Base-by-base conservation (phyloP, 1,140 invertebrate genomes). In the Aphidius ervi region DNA sequence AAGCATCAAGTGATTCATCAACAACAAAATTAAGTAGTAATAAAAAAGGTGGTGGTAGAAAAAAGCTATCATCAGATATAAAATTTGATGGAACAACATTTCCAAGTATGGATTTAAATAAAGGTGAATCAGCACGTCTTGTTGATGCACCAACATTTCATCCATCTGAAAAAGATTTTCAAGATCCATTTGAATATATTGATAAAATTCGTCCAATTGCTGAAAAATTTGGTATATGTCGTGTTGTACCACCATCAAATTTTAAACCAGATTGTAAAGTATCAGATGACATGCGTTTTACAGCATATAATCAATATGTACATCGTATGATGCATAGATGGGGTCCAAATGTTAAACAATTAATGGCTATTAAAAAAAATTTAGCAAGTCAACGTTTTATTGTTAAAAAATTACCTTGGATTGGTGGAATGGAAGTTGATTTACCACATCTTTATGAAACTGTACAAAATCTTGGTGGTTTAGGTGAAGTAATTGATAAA, bases 261-360 rank as follows among this genome's bases (percentile, higher is more conserved):
- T 97, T 95, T 71, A 92, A 92, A 82, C 90, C 93, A 1, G 90
- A 94, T 68, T 95, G 93, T 70, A 89, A 90, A 70, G 87, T 96
- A 1, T 86, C 86, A 45, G 91, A 91, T 70, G 89, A 90, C 68
- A 91, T 93, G 85, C 80, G 89, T 56, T 97, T 97, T 70, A 92
- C 89, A 0, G 91, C 91, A 1, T 90, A 94, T 58, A 94, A 95
- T 76, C 95, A 97, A 70, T 95, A 95, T 67, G 86, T 96, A 23
- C 89, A 95, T 69, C 92, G 93, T 66, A 89, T 97, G 87, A 84
- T 90, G 63, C 85, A 90, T 65, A 84, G 94, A 5, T 97, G 93
- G 93, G 94, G 94, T 1, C 88, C 92, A 0, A 94, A 92, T 74
- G 87, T 91, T 1, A 87, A 90, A 63, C 91, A 95, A 76, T 83